Evolutionary conservation across 37 sponge, comb jelly and placozoan genomes (phyloP).

Genomic region (Beroe forskalii): DNA sequence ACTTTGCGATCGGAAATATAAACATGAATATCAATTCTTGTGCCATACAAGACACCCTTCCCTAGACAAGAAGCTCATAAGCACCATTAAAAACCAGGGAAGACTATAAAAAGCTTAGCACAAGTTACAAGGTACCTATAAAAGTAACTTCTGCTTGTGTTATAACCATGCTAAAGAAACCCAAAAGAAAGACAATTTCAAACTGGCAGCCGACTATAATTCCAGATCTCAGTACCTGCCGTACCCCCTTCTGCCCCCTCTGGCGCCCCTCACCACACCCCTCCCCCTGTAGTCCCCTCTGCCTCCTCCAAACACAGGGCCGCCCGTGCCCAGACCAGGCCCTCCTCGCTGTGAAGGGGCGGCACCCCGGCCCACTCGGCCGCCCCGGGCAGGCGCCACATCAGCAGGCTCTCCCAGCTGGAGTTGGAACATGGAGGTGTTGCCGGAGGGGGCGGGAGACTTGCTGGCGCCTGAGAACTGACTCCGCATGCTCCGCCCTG

Average conservation of each 20-base stretch:
- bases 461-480: neutral
- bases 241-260: conserved; percentile 16
- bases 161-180: too few species aligned
- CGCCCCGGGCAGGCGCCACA: neutral
- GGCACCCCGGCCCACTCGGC: neutral
- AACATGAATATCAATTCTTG: too few species aligned
- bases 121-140: too few species aligned
- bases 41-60: too few species aligned
- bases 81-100: too few species aligned
- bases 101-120: too few species aligned
- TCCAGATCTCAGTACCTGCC: too few species aligned
- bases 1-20: too few species aligned
- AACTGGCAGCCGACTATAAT: too few species aligned
- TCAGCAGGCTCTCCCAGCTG: conserved; percentile 21
- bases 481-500: neutral
- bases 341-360: neutral
- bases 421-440: conserved; percentile 57
- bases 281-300: neutral
- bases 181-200: too few species aligned
- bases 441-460: conserved; percentile 5
- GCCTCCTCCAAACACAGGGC: conserved; percentile 37
- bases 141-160: too few species aligned
- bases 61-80: too few species aligned
- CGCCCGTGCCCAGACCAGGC: neutral
- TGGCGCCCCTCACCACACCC: conserved; percentile 12